Evolutionary conservation across 2,888 invertebrate genomes (phyloP), one percentile per base, ranked within the genome.

Genomic region (Xestia ashworthii): DNA sequence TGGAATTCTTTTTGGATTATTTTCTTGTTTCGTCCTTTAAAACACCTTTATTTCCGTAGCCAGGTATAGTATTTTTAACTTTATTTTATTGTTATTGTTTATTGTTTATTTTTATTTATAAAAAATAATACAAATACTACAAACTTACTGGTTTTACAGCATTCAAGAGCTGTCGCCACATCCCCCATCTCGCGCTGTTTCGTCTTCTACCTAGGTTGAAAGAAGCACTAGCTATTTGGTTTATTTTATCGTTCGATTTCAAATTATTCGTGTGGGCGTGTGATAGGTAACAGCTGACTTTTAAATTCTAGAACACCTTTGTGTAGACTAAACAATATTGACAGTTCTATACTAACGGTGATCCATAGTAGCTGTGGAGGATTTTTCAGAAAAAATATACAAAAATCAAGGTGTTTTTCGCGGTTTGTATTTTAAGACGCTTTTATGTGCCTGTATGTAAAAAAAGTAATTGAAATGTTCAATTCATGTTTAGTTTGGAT

Each of bases 321-420:
- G 41, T 60, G 64, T 74, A 86, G 87, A 86, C 87, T 86, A 86
- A 86, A 86, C 85, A 85, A 74, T 69, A 83, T 80, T 76, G 80
- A 74, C 80, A 80, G 75, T 55, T 86, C 75, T 67, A 50, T 48
- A 60, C 14, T 22, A 22, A 48, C 16, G 14, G 64, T 55, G 60
- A 83, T 82, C 70, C 32, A 67, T 55, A 12, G 16, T 25, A 60
- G 41, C n/a, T 22, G 19, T 19, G 16, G 22, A 3, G 46, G 58
- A 71, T 66, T 74, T 79, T 41, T 1, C 50, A 50, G 14, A 25
- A 72, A 48, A 68, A 74, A 75, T 50, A 81, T 25, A 22, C 50
- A 58, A 22, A 16, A 12, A n/a, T 0, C 22, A 6, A n/a, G 41
- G 1, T n/a, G 41, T 41, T 58, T 19, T 6, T 19, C 19, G 48